A percentile compares a stretch with the other conserved stretches of the same genome.
Evolutionary conservation across 2,113 vertebrate genomes (phyloP).

Genomic region (Hypocryptadius cinnamomeus): DNA sequence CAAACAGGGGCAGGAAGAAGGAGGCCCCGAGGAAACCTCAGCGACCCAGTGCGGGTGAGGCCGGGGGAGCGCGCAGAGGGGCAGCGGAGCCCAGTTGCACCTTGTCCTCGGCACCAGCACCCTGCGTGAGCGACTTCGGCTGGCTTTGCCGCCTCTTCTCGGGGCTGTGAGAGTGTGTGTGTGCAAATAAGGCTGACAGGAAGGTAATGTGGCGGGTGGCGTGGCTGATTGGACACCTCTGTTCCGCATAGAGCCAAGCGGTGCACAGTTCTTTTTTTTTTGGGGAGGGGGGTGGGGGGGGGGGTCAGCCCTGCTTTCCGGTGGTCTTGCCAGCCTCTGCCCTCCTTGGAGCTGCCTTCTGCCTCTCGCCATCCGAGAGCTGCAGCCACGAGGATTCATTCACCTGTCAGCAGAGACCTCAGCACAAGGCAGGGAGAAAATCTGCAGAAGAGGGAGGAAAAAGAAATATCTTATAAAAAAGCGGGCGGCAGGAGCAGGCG

Average conservation of each 20-base stretch:
- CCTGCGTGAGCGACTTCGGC: neutral
- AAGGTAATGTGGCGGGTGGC: neutral
- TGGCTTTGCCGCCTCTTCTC: neutral
- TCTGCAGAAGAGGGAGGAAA: neutral
- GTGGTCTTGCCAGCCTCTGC: neutral
- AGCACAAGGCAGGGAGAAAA: neutral
- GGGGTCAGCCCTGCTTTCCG: neutral
- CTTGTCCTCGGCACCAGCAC: neutral
- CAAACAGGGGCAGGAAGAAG: neutral
- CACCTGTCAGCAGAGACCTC: neutral
- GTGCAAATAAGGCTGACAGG: neutral
- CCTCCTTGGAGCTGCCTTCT: neutral
- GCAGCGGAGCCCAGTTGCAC: neutral
- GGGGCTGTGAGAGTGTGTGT: too few relatives aligned
- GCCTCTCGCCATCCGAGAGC: neutral
- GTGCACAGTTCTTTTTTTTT: neutral
- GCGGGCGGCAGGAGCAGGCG: neutral
- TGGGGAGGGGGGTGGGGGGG: accelerated
- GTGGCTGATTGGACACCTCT: neutral
- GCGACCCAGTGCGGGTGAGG: neutral
- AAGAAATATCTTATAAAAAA: neutral
- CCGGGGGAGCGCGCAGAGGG: neutral
- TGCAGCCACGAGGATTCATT: neutral
- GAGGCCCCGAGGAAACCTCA: neutral
- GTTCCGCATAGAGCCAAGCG: accelerated